phyloP scores from a whole-genome alignment of 2,113 vertebrate species.

The Poeciliopsis prolifica region DNA sequence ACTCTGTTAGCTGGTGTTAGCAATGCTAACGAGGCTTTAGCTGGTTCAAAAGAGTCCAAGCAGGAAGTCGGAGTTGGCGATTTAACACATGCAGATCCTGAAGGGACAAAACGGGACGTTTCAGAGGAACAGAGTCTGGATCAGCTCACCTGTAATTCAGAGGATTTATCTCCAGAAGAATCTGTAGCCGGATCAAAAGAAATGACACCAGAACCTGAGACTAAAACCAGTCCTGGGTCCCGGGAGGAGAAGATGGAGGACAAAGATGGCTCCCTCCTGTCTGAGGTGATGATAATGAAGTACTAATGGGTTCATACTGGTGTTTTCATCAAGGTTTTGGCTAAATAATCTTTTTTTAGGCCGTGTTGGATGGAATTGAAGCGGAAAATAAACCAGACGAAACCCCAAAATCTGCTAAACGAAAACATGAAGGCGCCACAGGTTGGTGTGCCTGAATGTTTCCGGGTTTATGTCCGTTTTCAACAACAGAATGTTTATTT shows the following conservation, averaged over 20 bases:
- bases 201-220: not conserved
- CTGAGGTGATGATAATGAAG: not conserved
- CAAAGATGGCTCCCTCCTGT: not conserved
- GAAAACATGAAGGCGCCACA: constrained; percentile 2
- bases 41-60: not conserved
- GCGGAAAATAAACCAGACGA: not conserved
- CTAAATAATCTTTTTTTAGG: not conserved
- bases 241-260: not conserved
- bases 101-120: no score
- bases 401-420: constrained; percentile 3
- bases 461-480: not conserved
- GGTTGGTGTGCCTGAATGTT: not conserved
- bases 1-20: not conserved
- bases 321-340: not conserved
- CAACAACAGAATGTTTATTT: no score
- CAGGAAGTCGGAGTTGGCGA: no score
- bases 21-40: not conserved
- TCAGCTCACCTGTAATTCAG: not conserved
- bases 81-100: no score
- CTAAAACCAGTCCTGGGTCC: not conserved
- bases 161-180: not conserved
- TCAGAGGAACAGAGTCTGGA: no score
- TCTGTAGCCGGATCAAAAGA: not conserved
- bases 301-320: not conserved
- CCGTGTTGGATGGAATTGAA: not conserved